Percentiles rank a stretch among this genome's conserved stretches.
Conservation (phyloP, 1,140 invertebrate species). For the Ceratosolen solmsi region DNA sequence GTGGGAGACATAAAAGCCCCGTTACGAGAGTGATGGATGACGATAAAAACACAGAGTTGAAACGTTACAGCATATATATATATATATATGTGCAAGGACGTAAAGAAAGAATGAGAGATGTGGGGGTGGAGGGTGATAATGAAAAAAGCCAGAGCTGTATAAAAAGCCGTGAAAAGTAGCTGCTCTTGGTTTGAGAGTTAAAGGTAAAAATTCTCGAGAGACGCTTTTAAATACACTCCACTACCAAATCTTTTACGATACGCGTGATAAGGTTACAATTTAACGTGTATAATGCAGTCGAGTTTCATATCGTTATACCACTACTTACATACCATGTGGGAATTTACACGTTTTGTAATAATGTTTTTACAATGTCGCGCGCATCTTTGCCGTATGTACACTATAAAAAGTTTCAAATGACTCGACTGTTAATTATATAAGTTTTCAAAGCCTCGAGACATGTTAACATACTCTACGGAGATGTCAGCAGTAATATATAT, state of each 20-base stretch:
- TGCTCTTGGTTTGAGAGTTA: neutral
- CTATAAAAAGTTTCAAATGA: neutral
- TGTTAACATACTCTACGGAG: neutral
- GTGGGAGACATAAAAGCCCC: neutral
- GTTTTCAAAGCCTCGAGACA: neutral
- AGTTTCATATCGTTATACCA: neutral
- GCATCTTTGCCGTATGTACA: neutral
- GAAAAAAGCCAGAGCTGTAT: neutral
- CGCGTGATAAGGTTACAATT: constrained; percentile 4
- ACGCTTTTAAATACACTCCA: neutral
- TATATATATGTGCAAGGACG: neutral
- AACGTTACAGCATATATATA: constrained; percentile 3
- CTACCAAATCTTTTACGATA: neutral
- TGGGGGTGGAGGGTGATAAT: too few relatives aligned
- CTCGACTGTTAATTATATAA: neutral
- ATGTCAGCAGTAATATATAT: too few relatives aligned
- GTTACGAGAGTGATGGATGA: constrained; percentile 19
- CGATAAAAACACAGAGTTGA: constrained; percentile 18
- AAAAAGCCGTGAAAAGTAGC: constrained; percentile 26
- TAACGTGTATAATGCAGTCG: constrained; percentile 1
- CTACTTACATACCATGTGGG: neutral
- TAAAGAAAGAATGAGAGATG: neutral
- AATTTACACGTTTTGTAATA: neutral
- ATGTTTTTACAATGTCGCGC: neutral
- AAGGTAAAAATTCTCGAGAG: constrained; percentile 27